A percentile compares a stretch with the other conserved stretches of the same genome.
phyloP scores from a whole-genome alignment of 1,140 invertebrate genomes.

The Aporrectodea caliginosa region DNA sequence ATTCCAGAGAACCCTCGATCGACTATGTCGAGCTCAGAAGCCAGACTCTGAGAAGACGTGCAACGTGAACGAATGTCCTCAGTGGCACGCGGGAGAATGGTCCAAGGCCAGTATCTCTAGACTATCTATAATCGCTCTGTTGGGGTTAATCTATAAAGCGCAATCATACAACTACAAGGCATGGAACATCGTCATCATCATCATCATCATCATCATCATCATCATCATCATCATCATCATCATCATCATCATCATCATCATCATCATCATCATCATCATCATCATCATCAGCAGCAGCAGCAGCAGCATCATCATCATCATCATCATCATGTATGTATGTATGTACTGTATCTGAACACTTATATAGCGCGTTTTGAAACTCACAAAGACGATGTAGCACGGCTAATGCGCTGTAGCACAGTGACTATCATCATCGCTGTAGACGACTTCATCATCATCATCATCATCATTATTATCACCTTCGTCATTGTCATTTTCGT shows the following conservation, averaged over 20 bases:
- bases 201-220: conserved; percentile 34
- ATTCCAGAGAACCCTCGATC: neutral
- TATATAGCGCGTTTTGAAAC: no score
- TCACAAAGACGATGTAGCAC: no score
- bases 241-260: conserved; percentile 34
- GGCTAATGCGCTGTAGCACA: no score
- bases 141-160: no score
- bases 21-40: neutral
- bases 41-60: neutral
- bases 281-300: conserved; percentile 16
- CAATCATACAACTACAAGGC: no score
- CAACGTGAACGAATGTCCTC: neutral
- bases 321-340: no score
- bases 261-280: conserved; percentile 32
- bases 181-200: conserved; percentile 35
- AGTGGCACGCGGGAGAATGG: neutral
- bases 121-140: no score
- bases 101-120: neutral
- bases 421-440: no score
- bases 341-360: no score
- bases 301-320: conserved; percentile 8
- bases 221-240: conserved; percentile 20
- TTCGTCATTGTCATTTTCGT: neutral
- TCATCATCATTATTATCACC: neutral
- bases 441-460: neutral